Conservation (phyloP, 2,113 vertebrate genomes). For the Chitala chitala region DNA sequence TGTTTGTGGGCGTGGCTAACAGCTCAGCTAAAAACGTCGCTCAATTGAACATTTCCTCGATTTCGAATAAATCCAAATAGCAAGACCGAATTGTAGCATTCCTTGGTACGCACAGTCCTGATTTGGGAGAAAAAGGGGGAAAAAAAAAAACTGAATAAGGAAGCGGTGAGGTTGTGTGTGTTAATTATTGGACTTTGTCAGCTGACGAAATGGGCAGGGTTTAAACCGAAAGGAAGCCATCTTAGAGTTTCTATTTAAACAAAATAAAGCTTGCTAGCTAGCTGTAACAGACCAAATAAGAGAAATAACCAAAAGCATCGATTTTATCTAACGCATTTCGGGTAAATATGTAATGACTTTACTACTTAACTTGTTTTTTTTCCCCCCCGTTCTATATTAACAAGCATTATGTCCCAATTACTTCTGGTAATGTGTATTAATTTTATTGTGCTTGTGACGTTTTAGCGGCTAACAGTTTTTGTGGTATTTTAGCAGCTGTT, state of each 20-base stretch:
- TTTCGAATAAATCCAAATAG: too few relatives aligned
- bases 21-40: too few relatives aligned
- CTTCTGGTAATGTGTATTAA: not conserved
- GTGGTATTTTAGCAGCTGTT: not conserved
- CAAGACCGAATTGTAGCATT: too few relatives aligned
- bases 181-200: slow-evolving; percentile 44
- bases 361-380: slow-evolving; percentile 5
- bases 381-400: not conserved
- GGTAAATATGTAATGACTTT: slow-evolving; percentile 45
- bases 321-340: slow-evolving; percentile 35
- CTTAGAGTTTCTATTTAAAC: slow-evolving; percentile 64
- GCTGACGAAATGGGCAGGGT: slow-evolving; percentile 65
- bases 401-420: not conserved
- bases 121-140: not conserved
- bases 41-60: too few relatives aligned
- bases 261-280: slow-evolving; percentile 53
- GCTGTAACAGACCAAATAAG: slow-evolving; percentile 40
- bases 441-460: slow-evolving; percentile 18
- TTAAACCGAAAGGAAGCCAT: slow-evolving; percentile 80
- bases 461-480: not conserved
- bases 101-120: too few relatives aligned
- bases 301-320: slow-evolving; percentile 40
- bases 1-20: too few relatives aligned
- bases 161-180: not conserved
- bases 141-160: not conserved